Base-by-base conservation (phyloP, 2,888 invertebrate genomes). In the Cheilosia vernalis region DNA sequence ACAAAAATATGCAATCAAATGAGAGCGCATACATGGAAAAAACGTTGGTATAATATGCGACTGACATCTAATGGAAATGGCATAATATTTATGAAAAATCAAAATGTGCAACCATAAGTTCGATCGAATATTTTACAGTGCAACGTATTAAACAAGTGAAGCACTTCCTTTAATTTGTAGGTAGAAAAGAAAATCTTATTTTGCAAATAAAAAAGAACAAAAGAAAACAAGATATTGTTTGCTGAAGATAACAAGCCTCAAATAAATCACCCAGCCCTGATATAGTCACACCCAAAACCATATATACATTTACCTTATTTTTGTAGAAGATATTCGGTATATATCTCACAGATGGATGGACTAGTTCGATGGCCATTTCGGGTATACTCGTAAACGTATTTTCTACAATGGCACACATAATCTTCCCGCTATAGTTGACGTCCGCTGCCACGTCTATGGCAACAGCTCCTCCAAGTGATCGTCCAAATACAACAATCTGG, bases 331-430 rank as follows among this genome's bases (percentile, higher is more conserved):
- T 94, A 88, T 95, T 93, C 82, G 98, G 98, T 88, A 98, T 93
- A 93, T 95, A 96, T 90, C 95, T 95, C 87, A 98, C 94, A 80
- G 89, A 90, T 51, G 92, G 92, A 89, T 92, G 92, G 66, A 92
- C 91, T 88, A 98, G 93, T 83, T 96, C 95, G 88, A 95, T 94
- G 19, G 97, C 98, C 95, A 98, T 98, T 87, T 97, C 97, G 40
- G 98, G 98, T 92, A 99, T 97, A 91, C 96, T 97, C 4, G 98
- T 98, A 90, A 99, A 99, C 3, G 98, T 98, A 91, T 99, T 99
- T 92, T 99, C 98, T 19, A 98, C 94, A 87, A 99, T 94, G 85
- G 98, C 92, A 88, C 96, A 97, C 95, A 97, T 96, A 84, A 98
- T 94, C 93, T 95, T 95, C 88, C 95, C 94, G 47, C 95, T 93